phyloP scores from a whole-genome alignment of 2,113 vertebrate genomes.

The Azemiops feae region DNA sequence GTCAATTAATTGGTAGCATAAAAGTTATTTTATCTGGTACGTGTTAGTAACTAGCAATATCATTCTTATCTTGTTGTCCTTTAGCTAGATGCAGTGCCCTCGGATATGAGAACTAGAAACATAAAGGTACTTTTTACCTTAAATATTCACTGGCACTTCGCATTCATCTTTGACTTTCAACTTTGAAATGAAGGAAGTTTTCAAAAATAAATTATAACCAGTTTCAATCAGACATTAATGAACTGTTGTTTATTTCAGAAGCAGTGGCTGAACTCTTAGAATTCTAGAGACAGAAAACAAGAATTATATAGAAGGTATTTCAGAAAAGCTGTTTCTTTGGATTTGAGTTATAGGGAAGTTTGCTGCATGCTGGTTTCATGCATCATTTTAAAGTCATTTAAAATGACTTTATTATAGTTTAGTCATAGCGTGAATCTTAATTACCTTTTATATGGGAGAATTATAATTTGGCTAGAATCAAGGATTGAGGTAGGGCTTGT shows the following conservation, averaged over 20 bases:
- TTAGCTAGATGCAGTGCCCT: slow-evolving; percentile 65
- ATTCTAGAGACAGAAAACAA: neutral
- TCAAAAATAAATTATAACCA: slow-evolving; percentile 8
- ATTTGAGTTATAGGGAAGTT: neutral
- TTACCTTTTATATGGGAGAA: neutral
- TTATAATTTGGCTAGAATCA: neutral
- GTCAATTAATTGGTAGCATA: slow-evolving; percentile 88
- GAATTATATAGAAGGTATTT: neutral
- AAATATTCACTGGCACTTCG: slow-evolving; percentile 53
- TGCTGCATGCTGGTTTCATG: neutral
- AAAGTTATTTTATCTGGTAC: slow-evolving; percentile 79
- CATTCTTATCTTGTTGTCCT: slow-evolving; percentile 73
- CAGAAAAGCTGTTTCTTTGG: neutral
- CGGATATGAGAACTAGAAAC: slow-evolving; percentile 61
- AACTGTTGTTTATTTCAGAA: neutral
- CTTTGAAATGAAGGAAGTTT: slow-evolving; percentile 42
- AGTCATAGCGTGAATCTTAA: neutral
- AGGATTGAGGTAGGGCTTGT: neutral
- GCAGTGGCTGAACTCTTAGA: neutral
- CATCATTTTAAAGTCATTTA: neutral
- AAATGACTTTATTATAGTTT: neutral
- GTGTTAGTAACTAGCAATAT: slow-evolving; percentile 75
- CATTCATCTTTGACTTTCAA: slow-evolving; percentile 47
- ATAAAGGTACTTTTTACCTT: slow-evolving; percentile 67
- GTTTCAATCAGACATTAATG: neutral